Evolutionary conservation across 2,888 invertebrate genomes (phyloP).

Genomic region (Ariolimax columbianus): DNA sequence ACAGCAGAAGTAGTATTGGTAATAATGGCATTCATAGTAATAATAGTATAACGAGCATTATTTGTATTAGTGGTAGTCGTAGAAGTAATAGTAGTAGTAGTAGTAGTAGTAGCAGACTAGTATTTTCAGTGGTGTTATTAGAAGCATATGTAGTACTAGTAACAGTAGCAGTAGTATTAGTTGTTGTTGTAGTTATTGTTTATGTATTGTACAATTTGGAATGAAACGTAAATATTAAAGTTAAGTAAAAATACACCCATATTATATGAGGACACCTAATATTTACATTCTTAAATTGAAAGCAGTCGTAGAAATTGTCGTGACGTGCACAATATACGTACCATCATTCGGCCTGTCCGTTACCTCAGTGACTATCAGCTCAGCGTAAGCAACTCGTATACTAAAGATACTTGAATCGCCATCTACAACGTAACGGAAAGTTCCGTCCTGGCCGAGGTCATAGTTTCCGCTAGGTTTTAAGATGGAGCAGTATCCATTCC

Average conservation of each 20-base stretch:
- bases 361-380: neutral
- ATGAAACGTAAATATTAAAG: no score
- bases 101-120: conserved; percentile 16
- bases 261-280: no score
- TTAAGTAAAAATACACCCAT: no score
- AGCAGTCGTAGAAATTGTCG: no score
- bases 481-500: neutral
- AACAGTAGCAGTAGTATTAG: neutral
- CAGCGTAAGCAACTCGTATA: neutral
- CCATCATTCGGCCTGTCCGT: neutral
- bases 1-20: neutral
- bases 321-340: neutral
- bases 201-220: no score
- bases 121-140: neutral
- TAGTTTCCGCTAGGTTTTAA: neutral
- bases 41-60: neutral
- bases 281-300: no score
- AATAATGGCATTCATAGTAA: neutral
- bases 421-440: neutral
- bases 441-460: neutral
- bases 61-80: neutral
- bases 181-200: neutral
- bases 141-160: neutral
- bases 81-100: neutral
- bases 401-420: no score